Conservation (phyloP, 2,113 vertebrate species). For the Ictalurus furcatus region DNA sequence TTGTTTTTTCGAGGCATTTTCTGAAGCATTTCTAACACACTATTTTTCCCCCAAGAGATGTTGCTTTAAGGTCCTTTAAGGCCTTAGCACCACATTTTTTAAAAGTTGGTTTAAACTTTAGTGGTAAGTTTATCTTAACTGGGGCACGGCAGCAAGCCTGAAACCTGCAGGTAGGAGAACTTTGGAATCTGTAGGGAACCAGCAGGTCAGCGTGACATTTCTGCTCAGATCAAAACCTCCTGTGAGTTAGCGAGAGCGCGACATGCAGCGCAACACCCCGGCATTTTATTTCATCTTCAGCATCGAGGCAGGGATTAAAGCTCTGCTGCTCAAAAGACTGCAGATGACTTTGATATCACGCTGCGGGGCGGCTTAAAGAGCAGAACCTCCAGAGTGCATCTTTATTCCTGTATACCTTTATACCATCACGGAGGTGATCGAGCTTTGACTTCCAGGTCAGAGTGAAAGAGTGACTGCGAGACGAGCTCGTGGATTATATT, state of each 20-base stretch:
- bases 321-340: neutral
- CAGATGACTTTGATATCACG: neutral
- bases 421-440: neutral
- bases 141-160: slow-evolving; percentile 1
- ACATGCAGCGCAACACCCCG: neutral
- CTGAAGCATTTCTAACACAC: neutral
- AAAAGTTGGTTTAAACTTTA: neutral
- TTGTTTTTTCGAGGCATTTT: neutral
- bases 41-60: neutral
- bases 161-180: slow-evolving; percentile 8
- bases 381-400: neutral
- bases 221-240: slow-evolving; percentile 18
- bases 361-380: neutral
- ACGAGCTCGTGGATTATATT: neutral
- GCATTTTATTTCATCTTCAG: slow-evolving; percentile 11
- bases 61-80: neutral
- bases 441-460: neutral
- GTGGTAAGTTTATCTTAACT: neutral
- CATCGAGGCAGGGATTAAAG: neutral
- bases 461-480: neutral
- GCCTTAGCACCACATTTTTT: neutral
- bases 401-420: neutral
- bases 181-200: neutral
- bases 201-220: slow-evolving; percentile 23
- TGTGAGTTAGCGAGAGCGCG: neutral